Evolutionary conservation across 2,797 vertebrate species (phyloP), one percentile per base, ranked within the genome.

Genomic region (Syngnathus rostellatus): DNA sequence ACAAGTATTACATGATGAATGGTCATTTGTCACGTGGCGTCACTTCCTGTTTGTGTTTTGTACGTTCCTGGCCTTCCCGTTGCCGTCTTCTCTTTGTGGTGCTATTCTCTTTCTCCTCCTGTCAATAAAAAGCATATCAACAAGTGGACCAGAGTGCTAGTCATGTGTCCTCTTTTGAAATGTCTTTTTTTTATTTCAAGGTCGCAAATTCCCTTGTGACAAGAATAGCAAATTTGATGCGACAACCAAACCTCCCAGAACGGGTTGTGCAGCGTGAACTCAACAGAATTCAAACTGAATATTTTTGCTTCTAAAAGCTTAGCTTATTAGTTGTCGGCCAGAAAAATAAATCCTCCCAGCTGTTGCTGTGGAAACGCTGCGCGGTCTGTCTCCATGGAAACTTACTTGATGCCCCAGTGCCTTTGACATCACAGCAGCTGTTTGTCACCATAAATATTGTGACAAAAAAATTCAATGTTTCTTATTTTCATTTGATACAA

Each of bases 61-160:
- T 61, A 61, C 25, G 12, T 62, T 58, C 55, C 55, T 62, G 60
- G 60, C 60, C 60, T 62, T 62, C 21, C 60, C 41, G 21, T 23
- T 45, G 60, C n/a, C 14, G 23, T 62, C 21, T 43, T 23, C 40
- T 62, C 39, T 46, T 23, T 43, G 60, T 62, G 60, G 60, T 62
- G 60, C 60, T 62, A 62, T 23, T 43, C 12, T 39, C 37, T 60
- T 48, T 48, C 46, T 48, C 46, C 46, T 48, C 46, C 59, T 21
- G 2, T 41, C 21, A 45, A 62, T 62, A 16, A 62, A 62, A 58
- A 58, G 14, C 55, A 58, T 58, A 58, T 58, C 55, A 37, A 31
- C 25, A 57, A 53, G 16, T 9, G 14, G 43, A 45, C 43, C 31
- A 31, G 31, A 31, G 17, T 17, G 16, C 45, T 6, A 0, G 16